These are phyloP conservation scores for Kryptolebias ocellatus DNA, from an alignment of 2,797 vertebrate genomes.

Conservation along the genomic window DNA sequence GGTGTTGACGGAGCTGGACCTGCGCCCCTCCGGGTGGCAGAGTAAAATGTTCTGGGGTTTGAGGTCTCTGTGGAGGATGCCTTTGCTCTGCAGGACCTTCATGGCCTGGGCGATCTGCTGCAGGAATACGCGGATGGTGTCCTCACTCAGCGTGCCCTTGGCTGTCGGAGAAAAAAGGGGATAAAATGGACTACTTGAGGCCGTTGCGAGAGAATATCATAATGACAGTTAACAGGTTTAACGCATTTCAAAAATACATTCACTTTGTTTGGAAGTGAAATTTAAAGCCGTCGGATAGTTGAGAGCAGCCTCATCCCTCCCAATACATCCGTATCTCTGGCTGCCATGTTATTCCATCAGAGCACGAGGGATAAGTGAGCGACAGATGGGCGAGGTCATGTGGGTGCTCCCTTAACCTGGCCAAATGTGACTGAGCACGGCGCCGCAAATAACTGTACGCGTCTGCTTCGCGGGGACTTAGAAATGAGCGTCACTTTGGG, in stretches of 20 bases:
- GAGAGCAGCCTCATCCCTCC: slow-evolving; percentile 4
- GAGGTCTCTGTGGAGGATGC: slow-evolving; percentile 94
- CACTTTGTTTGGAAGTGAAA: slow-evolving; percentile 25
- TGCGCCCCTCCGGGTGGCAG: slow-evolving; percentile 86
- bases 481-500: slow-evolving; percentile 38
- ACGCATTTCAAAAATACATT: background rate
- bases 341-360: slow-evolving; percentile 74
- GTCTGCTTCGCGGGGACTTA: slow-evolving; percentile 46
- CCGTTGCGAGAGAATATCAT: background rate
- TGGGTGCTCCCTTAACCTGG: slow-evolving; percentile 50
- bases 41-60: slow-evolving; percentile 98
- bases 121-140: slow-evolving; percentile 94
- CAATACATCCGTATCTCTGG: slow-evolving; percentile 65
- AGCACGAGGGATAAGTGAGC: slow-evolving; percentile 62
- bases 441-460: slow-evolving; percentile 59
- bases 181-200: background rate
- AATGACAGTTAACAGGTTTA: background rate
- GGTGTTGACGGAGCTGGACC: slow-evolving; percentile 88
- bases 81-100: slow-evolving; percentile 92
- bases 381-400: slow-evolving; percentile 81
- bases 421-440: slow-evolving; percentile 60
- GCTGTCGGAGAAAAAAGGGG: slow-evolving; percentile 70
- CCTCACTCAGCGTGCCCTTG: slow-evolving; percentile 94
- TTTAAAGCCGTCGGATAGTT: slow-evolving; percentile 11
- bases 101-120: slow-evolving; percentile 96